Evolutionary conservation across 1,140 invertebrate species (phyloP).

Genomic region (Megathymus violae): DNA sequence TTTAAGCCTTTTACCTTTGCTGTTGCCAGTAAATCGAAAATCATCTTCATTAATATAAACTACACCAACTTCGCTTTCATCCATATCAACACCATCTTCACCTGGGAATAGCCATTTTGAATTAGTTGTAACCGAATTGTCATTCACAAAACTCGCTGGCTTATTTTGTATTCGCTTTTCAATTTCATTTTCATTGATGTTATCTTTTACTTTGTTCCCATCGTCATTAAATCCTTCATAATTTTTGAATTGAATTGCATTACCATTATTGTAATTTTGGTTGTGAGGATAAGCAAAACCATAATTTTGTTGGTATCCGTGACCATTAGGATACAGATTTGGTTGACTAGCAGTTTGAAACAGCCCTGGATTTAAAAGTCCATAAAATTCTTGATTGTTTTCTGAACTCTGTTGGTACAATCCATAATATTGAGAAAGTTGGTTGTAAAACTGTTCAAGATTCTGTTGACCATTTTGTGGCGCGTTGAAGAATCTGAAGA

Average conservation of each 20-base stretch:
- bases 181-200: constrained; percentile 40
- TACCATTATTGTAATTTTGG: constrained; percentile 31
- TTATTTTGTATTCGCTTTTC: constrained; percentile 66
- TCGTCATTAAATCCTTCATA: constrained; percentile 22
- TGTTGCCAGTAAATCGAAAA: constrained; percentile 39
- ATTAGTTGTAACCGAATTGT: constrained; percentile 36
- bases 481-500: constrained; percentile 90
- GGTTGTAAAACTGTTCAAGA: constrained; percentile 67
- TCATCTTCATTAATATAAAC: constrained; percentile 30
- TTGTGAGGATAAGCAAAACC: constrained; percentile 43
- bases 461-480: constrained; percentile 54
- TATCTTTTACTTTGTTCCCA: constrained; percentile 25
- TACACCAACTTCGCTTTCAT: constrained; percentile 19
- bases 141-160: constrained; percentile 36
- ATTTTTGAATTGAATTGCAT: constrained; percentile 39
- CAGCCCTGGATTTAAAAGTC: constrained; percentile 34
- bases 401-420: constrained; percentile 37
- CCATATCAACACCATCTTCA: constrained; percentile 24
- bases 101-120: constrained; percentile 59
- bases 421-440: constrained; percentile 54
- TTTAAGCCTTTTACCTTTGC: constrained; percentile 48
- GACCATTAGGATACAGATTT: constrained; percentile 31
- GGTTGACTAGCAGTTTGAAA: constrained; percentile 41
- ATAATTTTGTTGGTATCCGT: constrained; percentile 42
- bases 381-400: constrained; percentile 41